Evolutionary conservation across 1,140 invertebrate genomes (phyloP).

Genomic region (Trichonephila clavata): DNA sequence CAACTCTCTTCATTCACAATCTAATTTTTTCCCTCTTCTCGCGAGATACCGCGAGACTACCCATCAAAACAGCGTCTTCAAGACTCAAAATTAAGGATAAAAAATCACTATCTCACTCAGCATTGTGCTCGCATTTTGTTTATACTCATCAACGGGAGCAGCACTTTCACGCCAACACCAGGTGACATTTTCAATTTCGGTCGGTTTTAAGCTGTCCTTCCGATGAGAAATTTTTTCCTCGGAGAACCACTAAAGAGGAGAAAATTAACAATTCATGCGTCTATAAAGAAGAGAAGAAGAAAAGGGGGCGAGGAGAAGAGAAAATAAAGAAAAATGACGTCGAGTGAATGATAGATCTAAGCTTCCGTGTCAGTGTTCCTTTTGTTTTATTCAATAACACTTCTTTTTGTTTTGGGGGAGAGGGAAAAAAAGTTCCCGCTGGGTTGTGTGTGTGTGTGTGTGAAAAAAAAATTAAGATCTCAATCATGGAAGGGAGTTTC

Average conservation of each 20-base stretch:
- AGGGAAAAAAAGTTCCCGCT: neutral
- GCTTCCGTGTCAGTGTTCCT: conserved; percentile 29
- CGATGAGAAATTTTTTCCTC: neutral
- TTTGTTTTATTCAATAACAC: conserved; percentile 60
- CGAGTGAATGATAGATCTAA: conserved; percentile 57
- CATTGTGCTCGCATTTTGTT: conserved; percentile 38
- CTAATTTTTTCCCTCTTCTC: neutral
- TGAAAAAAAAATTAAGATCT: conserved; percentile 60
- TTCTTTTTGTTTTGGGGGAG: conserved; percentile 23
- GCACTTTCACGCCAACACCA: conserved; percentile 55
- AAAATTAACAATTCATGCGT: conserved; percentile 70
- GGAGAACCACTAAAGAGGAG: conserved; percentile 45
- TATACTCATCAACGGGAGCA: conserved; percentile 49
- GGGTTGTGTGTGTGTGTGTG: too few species aligned
- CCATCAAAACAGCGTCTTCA: conserved; percentile 44
- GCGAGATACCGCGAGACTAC: neutral
- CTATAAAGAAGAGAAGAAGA: conserved; percentile 22
- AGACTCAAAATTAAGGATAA: conserved; percentile 22
- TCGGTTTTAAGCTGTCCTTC: conserved; percentile 60
- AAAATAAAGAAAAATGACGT: conserved; percentile 62
- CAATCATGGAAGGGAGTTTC: conserved; percentile 3
- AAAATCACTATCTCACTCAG: neutral
- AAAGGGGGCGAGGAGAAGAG: neutral
- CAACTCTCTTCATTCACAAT: neutral
- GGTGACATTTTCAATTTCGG: conserved; percentile 66